Conservation (phyloP, 2,113 vertebrate species). For the Phylloscopus whistleri region DNA sequence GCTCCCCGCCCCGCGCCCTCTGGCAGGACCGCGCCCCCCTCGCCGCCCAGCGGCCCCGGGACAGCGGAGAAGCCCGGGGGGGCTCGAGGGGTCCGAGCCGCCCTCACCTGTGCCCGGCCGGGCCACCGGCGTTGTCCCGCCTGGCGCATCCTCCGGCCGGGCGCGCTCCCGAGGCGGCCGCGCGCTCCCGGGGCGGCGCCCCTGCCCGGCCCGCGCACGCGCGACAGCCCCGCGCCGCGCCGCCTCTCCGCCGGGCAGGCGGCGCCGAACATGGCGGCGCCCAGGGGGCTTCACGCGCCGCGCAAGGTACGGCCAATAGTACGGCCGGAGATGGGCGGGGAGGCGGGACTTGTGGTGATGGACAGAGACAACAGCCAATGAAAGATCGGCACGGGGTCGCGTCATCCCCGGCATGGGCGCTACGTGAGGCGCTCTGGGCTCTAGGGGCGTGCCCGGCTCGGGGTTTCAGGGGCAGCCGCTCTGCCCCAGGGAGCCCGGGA, state of each 20-base stretch:
- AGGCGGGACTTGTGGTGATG: fast-evolving
- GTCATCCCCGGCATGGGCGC: background rate
- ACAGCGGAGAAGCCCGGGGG: too few species aligned
- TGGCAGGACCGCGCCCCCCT: background rate
- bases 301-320: fast-evolving
- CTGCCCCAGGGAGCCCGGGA: background rate
- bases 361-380: fast-evolving
- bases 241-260: background rate
- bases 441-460: fast-evolving
- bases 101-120: background rate
- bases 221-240: fast-evolving
- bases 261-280: background rate
- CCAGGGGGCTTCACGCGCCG: fast-evolving
- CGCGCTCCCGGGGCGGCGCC: background rate
- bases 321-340: fast-evolving
- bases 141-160: background rate
- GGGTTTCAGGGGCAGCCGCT: fast-evolving
- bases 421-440: background rate
- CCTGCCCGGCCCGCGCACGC: background rate
- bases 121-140: background rate
- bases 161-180: background rate
- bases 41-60: too few species aligned
- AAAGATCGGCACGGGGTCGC: fast-evolving
- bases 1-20: background rate
- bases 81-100: background rate